phyloP scores from a whole-genome alignment of 2,888 invertebrate species.

The Invenusta paracnida region DNA sequence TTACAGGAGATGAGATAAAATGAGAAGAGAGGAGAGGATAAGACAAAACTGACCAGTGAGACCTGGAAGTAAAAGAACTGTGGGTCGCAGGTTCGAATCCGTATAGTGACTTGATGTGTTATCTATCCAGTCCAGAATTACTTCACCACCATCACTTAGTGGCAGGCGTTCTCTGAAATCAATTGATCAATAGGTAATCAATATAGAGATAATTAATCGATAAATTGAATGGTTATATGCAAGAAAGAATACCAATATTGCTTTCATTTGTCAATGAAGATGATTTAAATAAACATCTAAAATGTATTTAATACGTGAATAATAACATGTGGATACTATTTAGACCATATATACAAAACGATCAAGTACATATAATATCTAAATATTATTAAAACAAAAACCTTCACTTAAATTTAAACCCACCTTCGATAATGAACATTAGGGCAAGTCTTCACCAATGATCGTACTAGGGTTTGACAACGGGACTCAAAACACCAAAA shows the following conservation, averaged over 20 bases:
- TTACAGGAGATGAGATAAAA: too few relatives aligned
- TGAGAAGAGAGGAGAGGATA: too few relatives aligned
- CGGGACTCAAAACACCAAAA: constrained; percentile 57
- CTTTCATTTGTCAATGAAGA: too few relatives aligned
- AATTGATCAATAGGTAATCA: not conserved
- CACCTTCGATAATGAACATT: constrained; percentile 52
- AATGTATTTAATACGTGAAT: too few relatives aligned
- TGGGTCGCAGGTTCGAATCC: constrained; percentile 49
- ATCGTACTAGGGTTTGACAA: constrained; percentile 53
- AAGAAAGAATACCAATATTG: too few relatives aligned
- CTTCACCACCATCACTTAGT: constrained; percentile 55
- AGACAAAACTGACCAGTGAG: constrained; percentile 56
- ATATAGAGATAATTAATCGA: not conserved
- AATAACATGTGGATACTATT: too few relatives aligned
- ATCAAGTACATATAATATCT: too few relatives aligned
- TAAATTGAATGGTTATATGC: not conserved
- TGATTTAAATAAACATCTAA: too few relatives aligned
- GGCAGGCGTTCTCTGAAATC: constrained; percentile 52
- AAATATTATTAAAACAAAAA: too few relatives aligned
- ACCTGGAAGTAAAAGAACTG: constrained; percentile 55
- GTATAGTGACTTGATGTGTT: constrained; percentile 46
- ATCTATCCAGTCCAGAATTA: constrained; percentile 52
- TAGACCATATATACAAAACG: too few relatives aligned
- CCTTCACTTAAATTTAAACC: constrained; percentile 34
- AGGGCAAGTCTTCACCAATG: constrained; percentile 50